Percentiles rank a stretch among this genome's conserved stretches.
These are phyloP conservation scores for Channallabes apus DNA, from an alignment of 2,797 vertebrate genomes.

Conservation along the genomic window DNA sequence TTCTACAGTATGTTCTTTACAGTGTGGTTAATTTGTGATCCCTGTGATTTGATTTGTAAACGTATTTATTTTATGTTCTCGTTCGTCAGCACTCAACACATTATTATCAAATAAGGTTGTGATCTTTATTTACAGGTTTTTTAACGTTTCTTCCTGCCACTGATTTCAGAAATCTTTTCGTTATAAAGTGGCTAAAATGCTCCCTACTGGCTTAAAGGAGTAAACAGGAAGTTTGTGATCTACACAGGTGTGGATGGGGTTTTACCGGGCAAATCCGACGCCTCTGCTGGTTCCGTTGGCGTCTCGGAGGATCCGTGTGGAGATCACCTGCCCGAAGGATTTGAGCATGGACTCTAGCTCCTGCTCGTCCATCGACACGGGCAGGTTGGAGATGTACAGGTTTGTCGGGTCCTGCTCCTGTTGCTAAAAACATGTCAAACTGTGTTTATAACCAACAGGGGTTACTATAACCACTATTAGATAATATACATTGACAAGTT, in stretches of 20 bases:
- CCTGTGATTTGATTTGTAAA: too few relatives aligned
- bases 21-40: too few relatives aligned
- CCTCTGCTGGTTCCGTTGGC: constrained; percentile 96
- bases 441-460: neutral
- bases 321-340: constrained; percentile 97
- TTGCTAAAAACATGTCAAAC: constrained; percentile 39
- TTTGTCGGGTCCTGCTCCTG: constrained; percentile 82
- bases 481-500: neutral
- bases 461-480: neutral
- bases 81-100: neutral
- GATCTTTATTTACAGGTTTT: too few relatives aligned
- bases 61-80: neutral
- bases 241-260: neutral
- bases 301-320: constrained; percentile 89
- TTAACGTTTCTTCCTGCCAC: neutral
- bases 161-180: neutral
- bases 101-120: neutral
- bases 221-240: neutral
- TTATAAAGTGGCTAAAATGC: neutral
- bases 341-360: constrained; percentile 93
- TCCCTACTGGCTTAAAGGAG: neutral
- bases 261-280: constrained; percentile 94
- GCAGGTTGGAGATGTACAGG: constrained; percentile 98
- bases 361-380: constrained; percentile 91
- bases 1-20: too few relatives aligned